Evolutionary conservation across 2,113 vertebrate genomes (phyloP).

Genomic region (Lanius ludovicianus): DNA sequence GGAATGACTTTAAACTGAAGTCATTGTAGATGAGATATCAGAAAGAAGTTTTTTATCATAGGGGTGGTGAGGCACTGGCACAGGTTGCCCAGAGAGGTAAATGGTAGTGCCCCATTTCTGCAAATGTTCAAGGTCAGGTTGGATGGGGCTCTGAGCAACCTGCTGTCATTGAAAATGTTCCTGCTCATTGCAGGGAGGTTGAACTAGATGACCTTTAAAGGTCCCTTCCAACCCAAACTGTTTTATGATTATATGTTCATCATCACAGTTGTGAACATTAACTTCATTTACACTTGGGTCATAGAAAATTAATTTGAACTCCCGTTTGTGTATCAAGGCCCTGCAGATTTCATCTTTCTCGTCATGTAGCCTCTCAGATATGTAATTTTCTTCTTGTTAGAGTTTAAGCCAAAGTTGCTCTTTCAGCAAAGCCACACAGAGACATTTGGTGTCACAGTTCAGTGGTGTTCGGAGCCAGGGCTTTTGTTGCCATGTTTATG

Average conservation of each 20-base stretch:
- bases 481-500: neutral
- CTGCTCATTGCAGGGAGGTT: neutral
- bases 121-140: neutral
- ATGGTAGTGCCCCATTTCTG: neutral
- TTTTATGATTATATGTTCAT: neutral
- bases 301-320: neutral
- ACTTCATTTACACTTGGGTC: neutral
- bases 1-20: neutral
- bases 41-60: neutral
- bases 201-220: neutral
- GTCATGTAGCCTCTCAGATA: neutral
- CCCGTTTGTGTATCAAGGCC: fast-evolving
- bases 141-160: neutral
- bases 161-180: neutral
- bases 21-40: neutral
- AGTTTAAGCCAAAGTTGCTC: neutral
- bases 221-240: neutral
- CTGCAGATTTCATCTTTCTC: neutral
- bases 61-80: neutral
- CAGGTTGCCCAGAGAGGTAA: neutral
- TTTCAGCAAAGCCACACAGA: neutral
- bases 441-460: neutral
- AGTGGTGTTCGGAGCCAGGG: fast-evolving
- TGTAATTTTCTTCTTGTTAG: neutral
- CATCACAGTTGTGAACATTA: neutral